phyloP scores from a whole-genome alignment of 1,140 invertebrate species.

The Tetragnatha versicolor region DNA sequence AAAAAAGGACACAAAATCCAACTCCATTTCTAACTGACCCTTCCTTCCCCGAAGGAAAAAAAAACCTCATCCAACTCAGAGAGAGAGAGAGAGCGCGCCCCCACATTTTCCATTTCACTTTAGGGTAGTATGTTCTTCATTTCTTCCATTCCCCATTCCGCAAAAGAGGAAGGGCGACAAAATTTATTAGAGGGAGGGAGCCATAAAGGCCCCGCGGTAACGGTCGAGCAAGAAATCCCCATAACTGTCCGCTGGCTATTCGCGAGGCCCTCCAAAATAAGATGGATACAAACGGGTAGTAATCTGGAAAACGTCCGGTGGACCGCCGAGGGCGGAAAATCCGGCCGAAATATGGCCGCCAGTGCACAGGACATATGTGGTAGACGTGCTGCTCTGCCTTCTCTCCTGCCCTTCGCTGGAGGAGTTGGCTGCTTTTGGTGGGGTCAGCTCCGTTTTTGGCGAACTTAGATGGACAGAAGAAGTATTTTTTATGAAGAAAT shows the following conservation, averaged over 20 bases:
- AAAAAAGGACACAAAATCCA: too few species aligned
- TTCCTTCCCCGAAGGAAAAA: too few species aligned
- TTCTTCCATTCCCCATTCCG: neutral
- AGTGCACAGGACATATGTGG: conserved; percentile 52
- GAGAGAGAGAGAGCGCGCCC: too few species aligned
- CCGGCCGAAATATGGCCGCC: conserved; percentile 51
- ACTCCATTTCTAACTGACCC: neutral
- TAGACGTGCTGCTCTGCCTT: conserved; percentile 47
- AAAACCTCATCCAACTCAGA: too few species aligned
- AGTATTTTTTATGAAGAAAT: neutral
- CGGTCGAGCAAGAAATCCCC: conserved; percentile 10
- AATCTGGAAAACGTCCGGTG: conserved; percentile 55
- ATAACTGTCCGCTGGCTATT: conserved; percentile 51
- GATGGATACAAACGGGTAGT: conserved; percentile 53
- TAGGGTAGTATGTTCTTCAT: neutral
- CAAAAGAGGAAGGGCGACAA: neutral
- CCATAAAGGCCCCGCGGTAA: neutral
- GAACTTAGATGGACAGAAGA: neutral
- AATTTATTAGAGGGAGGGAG: neutral
- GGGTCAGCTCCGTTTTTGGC: conserved; percentile 2
- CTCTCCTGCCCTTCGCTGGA: too few species aligned
- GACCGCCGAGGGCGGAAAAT: conserved; percentile 47
- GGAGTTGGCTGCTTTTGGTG: neutral
- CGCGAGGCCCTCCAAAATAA: conserved; percentile 39
- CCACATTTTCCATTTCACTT: neutral